These are phyloP conservation scores for Puntigrus tetrazona DNA, from an alignment of 2,113 vertebrate species.

Conservation along the genomic window DNA sequence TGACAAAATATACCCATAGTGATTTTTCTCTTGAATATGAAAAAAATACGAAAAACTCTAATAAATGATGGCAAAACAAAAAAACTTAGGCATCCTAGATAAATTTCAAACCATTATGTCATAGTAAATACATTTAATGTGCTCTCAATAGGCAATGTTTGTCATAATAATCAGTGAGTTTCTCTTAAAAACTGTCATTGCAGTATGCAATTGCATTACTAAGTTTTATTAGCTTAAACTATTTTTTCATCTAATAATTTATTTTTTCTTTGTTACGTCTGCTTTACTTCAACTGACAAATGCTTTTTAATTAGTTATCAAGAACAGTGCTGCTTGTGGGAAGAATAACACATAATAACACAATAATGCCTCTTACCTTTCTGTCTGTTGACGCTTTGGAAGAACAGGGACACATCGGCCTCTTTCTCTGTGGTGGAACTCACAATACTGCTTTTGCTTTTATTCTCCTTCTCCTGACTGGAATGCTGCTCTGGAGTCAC, in stretches of 20 bases:
- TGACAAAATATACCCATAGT: neutral
- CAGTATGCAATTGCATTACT: no score
- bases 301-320: neutral
- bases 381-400: constrained; percentile 69
- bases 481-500: constrained; percentile 65
- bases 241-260: neutral
- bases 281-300: neutral
- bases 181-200: no score
- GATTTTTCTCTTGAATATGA: neutral
- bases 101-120: neutral
- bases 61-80: neutral
- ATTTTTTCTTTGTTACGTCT: neutral
- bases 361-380: constrained; percentile 85
- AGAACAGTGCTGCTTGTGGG: neutral
- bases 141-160: neutral
- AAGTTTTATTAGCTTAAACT: neutral
- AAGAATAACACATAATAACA: neutral
- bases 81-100: neutral
- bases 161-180: no score
- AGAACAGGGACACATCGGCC: constrained; percentile 57
- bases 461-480: constrained; percentile 63
- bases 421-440: constrained; percentile 65
- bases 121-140: no score
- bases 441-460: constrained; percentile 65
- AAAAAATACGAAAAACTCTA: no score